These are phyloP conservation scores for Poeciliopsis presidionis DNA, from an alignment of 2,797 vertebrate species.

Conservation along the genomic window DNA sequence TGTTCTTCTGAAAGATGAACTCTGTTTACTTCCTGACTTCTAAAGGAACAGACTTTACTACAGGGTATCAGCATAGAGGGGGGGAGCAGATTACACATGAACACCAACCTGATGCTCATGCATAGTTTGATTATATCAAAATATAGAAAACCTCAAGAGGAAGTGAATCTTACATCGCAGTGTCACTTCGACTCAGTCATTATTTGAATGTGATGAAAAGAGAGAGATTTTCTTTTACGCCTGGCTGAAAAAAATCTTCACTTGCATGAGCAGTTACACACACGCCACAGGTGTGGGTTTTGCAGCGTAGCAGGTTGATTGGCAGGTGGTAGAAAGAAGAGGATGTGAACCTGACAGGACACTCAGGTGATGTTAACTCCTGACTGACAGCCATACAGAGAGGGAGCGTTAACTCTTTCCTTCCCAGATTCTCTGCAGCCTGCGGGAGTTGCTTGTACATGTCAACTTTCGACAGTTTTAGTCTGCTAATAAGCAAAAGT, in stretches of 20 bases:
- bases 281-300: slow-evolving; percentile 26
- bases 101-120: background rate
- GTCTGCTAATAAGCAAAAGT: accelerated
- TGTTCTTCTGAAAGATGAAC: background rate
- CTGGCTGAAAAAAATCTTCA: background rate
- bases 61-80: background rate
- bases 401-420: slow-evolving; percentile 56
- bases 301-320: slow-evolving; percentile 60
- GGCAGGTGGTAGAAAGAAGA: slow-evolving; percentile 71
- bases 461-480: background rate
- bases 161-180: background rate
- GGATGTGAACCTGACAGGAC: slow-evolving; percentile 75
- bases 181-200: background rate
- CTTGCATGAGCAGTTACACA: background rate
- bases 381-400: slow-evolving; percentile 62
- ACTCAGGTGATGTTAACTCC: slow-evolving; percentile 76
- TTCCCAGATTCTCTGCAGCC: background rate
- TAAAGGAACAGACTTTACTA: background rate
- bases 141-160: background rate
- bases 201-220: background rate
- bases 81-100: background rate
- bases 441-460: background rate
- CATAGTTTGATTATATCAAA: background rate
- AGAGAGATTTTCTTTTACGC: background rate
- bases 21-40: background rate